These are phyloP conservation scores for Karalla daura DNA, from an alignment of 2,797 vertebrate genomes.

Conservation along the genomic window DNA sequence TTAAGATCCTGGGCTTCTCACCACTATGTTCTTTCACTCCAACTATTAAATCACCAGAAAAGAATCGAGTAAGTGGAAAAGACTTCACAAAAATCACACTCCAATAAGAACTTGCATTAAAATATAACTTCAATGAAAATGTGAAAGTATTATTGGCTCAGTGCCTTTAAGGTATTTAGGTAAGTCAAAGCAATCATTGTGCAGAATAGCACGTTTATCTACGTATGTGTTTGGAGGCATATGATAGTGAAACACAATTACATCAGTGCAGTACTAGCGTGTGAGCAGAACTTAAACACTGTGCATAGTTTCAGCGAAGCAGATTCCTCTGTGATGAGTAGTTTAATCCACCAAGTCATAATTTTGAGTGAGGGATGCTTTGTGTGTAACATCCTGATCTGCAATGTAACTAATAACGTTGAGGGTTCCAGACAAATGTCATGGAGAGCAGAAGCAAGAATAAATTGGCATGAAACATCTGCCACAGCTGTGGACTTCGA, in stretches of 20 bases:
- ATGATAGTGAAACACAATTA: too few species aligned
- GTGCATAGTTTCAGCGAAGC: neutral
- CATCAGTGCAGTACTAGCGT: neutral
- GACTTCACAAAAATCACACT: too few species aligned
- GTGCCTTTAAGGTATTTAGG: neutral
- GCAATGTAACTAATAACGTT: neutral
- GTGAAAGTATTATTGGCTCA: neutral
- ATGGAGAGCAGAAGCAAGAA: neutral
- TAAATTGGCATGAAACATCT: constrained; percentile 17
- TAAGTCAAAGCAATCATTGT: too few species aligned
- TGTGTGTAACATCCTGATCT: neutral
- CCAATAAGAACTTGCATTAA: neutral
- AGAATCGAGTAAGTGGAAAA: neutral
- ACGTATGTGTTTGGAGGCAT: too few species aligned
- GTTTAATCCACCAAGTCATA: neutral
- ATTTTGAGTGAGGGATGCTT: neutral
- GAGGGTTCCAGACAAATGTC: neutral
- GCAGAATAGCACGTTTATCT: too few species aligned
- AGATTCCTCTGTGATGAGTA: neutral
- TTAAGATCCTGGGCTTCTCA: constrained; percentile 36
- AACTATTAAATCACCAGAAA: constrained; percentile 22
- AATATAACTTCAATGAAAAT: neutral
- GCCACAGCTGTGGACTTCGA: neutral
- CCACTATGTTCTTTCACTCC: constrained; percentile 1
- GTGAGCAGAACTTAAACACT: too few species aligned